A percentile compares a stretch with the other conserved stretches of the same genome.
These are phyloP conservation scores for Engraulis encrasicolus DNA, from an alignment of 2,113 vertebrate species.

Conservation along the genomic window DNA sequence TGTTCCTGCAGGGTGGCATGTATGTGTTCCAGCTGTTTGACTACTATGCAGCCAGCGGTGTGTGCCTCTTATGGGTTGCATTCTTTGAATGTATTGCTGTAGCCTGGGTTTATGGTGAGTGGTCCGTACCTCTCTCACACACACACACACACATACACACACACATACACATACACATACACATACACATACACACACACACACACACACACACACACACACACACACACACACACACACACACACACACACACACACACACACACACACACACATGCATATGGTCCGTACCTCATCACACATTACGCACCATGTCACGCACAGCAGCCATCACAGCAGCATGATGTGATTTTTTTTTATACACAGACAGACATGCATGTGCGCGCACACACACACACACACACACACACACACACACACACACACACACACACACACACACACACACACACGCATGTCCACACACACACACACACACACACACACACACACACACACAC, in stretches of 20 bases:
- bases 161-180: not conserved
- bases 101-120: constrained; percentile 99
- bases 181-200: not conserved
- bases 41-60: constrained; percentile 99
- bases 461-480: too few species aligned
- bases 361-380: too few species aligned
- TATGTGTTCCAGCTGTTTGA: constrained; percentile 99
- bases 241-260: not conserved
- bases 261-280: not conserved
- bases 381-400: too few species aligned
- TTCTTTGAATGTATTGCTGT: constrained; percentile 99
- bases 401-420: too few species aligned
- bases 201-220: not conserved
- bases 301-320: too few species aligned
- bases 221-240: not conserved
- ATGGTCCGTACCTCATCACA: too few species aligned
- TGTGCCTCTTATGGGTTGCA: constrained; percentile 99
- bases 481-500: too few species aligned
- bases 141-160: not conserved
- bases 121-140: not conserved
- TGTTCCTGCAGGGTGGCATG: constrained; percentile 90
- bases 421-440: too few species aligned
- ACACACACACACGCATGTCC: too few species aligned
- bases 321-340: too few species aligned
- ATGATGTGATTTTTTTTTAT: too few species aligned